Evolutionary conservation across 2,113 vertebrate species (phyloP).

Genomic region (Oreotrochilus melanogaster): DNA sequence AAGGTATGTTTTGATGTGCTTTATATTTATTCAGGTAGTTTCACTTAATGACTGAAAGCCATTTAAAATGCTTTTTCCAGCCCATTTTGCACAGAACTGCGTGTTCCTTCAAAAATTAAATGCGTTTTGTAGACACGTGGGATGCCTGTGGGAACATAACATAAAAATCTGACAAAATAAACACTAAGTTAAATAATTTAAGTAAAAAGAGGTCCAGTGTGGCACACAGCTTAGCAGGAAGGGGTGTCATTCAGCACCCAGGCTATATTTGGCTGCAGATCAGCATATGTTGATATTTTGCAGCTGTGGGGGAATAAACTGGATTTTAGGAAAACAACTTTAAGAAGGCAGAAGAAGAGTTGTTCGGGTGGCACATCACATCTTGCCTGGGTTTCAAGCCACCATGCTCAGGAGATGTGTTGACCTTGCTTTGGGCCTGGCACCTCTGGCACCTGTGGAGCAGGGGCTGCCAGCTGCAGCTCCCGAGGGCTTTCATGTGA

Average conservation of each 20-base stretch:
- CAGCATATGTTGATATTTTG: background rate
- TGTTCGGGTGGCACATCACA: rapidly evolving
- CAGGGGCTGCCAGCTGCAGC: background rate
- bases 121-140: constrained; percentile 8
- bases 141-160: background rate
- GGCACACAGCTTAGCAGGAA: background rate
- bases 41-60: background rate
- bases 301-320: background rate
- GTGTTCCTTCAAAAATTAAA: background rate
- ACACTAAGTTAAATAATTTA: background rate
- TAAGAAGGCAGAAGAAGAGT: background rate
- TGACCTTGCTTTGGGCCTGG: background rate
- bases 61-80: background rate
- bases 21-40: background rate
- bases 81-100: background rate
- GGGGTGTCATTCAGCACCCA: background rate
- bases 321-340: background rate
- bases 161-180: constrained; percentile 35
- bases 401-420: background rate
- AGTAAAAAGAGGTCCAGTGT: too few species aligned
- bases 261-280: constrained; percentile 1
- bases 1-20: background rate
- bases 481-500: rapidly evolving
- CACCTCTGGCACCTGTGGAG: background rate
- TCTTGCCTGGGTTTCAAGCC: background rate